Conservation (phyloP, 1,140 invertebrate genomes). For the Globodera ellingtonae region DNA sequence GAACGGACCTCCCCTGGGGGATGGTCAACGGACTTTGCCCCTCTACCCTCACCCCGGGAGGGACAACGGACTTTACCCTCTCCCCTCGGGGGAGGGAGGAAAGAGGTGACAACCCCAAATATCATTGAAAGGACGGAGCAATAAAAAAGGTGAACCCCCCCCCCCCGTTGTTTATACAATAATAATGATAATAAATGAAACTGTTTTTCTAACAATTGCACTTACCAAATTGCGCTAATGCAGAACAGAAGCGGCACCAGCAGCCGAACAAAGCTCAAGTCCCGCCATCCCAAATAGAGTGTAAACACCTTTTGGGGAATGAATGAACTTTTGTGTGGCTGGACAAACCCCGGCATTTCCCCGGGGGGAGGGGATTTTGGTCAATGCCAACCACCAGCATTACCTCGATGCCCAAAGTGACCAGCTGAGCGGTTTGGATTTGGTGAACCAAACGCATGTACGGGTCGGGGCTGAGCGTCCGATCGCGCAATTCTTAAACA, state of each 20-base stretch:
- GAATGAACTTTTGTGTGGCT: background rate
- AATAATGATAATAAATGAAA: background rate
- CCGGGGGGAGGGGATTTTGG: no score
- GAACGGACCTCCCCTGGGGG: no score
- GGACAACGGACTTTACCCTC: no score
- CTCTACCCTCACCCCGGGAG: no score
- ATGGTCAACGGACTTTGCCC: no score
- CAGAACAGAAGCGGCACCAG: constrained; percentile 30
- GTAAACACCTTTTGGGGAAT: constrained; percentile 16
- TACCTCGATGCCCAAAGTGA: constrained; percentile 32
- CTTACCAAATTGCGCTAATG: constrained; percentile 24
- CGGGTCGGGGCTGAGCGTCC: constrained; percentile 2
- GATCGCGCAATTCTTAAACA: constrained; percentile 23
- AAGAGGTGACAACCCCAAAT: no score
- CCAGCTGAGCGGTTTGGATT: constrained; percentile 33
- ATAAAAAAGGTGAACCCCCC: no score
- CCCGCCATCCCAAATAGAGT: constrained; percentile 25
- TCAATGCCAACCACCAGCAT: background rate
- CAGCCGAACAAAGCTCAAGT: constrained; percentile 26
- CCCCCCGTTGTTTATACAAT: no score
- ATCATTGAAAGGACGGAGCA: no score
- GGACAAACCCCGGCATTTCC: background rate
- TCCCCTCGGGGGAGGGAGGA: no score
- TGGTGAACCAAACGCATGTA: constrained; percentile 31
- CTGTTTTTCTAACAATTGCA: background rate